Evolutionary conservation across 2,888 invertebrate species (phyloP), one percentile per base, ranked within the genome.

Genomic region (Nomada lathburiana): DNA sequence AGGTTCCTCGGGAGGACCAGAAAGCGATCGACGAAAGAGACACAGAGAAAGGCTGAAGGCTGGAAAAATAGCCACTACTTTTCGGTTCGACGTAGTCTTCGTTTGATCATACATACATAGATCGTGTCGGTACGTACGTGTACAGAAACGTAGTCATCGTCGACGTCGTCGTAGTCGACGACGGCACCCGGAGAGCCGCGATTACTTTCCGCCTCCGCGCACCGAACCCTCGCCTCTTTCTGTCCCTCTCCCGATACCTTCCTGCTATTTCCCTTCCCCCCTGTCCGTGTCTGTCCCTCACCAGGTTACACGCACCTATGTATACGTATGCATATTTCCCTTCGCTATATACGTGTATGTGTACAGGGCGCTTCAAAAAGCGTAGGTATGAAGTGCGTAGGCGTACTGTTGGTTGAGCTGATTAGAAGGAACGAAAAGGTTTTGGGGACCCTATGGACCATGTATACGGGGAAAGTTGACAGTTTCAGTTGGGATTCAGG

Each of bases 181-280:
- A 81, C 86, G 80, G 80, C 63, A 82, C 78, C 77, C 85, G 65
- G 83, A 80, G 80, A 84, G 90, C 89, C 89, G 89, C 93, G 92
- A 94, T 95, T 95, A 95, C 94, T 95, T 95, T 95, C 95, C 95
- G 95, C 95, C 95, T 94, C 95, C 94, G 94, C 95, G 95, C 95
- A 95, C 94, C 94, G 94, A 94, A 94, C 94, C 94, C 94, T 94
- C 94, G 93, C 83, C 87, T 83, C 81, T 92, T 92, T 85, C 86
- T 84, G 82, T 84, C 83, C 84, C 87, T 87, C 85, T 86, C 82
- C 82, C 93, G 93, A 93, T 91, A 91, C 91, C 92, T 93, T 93
- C 94, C 91, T 86, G 81, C 74, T 84, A 80, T 89, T 86, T 80
- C 85, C 88, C 88, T 87, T 83, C 84, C 78, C 88, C 90, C 88